These are phyloP conservation scores for Plagiodera versicolora DNA, from an alignment of 2,888 invertebrate species.

Conservation along the genomic window DNA sequence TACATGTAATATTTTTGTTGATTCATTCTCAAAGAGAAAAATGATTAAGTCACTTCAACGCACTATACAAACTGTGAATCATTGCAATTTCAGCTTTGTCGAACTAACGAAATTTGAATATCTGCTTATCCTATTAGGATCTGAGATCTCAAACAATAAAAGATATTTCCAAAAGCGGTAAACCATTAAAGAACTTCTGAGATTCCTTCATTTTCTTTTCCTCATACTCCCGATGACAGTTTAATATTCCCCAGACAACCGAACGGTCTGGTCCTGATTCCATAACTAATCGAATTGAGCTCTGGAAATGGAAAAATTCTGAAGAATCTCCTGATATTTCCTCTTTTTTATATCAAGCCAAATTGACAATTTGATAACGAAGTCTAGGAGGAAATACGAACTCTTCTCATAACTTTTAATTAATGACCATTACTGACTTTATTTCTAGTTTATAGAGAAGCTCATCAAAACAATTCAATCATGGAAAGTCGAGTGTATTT, in stretches of 20 bases:
- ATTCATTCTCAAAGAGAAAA: too few relatives aligned
- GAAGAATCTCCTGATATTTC: slow-evolving; percentile 32
- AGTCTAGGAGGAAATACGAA: slow-evolving; percentile 46
- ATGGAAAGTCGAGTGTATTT: too few relatives aligned
- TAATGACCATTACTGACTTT: too few relatives aligned
- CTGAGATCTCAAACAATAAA: background rate
- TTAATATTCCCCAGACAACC: slow-evolving; percentile 21
- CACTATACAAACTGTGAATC: too few relatives aligned
- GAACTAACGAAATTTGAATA: background rate
- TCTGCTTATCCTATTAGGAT: background rate
- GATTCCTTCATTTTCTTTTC: slow-evolving; percentile 1
- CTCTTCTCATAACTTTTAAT: too few relatives aligned
- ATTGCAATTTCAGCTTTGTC: too few relatives aligned
- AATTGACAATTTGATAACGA: slow-evolving; percentile 51
- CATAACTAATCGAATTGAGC: slow-evolving; percentile 49
- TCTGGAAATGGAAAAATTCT: slow-evolving; percentile 39
- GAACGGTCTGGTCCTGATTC: slow-evolving; percentile 42
- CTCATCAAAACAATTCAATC: too few relatives aligned
- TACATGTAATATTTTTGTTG: too few relatives aligned
- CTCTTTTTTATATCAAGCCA: slow-evolving; percentile 44
- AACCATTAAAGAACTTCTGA: background rate
- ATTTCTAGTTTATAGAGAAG: too few relatives aligned
- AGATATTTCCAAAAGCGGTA: background rate
- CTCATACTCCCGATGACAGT: slow-evolving; percentile 13
- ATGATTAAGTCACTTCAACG: too few relatives aligned